phyloP scores from a whole-genome alignment of 2,797 vertebrate species.

The Manis javanica region DNA sequence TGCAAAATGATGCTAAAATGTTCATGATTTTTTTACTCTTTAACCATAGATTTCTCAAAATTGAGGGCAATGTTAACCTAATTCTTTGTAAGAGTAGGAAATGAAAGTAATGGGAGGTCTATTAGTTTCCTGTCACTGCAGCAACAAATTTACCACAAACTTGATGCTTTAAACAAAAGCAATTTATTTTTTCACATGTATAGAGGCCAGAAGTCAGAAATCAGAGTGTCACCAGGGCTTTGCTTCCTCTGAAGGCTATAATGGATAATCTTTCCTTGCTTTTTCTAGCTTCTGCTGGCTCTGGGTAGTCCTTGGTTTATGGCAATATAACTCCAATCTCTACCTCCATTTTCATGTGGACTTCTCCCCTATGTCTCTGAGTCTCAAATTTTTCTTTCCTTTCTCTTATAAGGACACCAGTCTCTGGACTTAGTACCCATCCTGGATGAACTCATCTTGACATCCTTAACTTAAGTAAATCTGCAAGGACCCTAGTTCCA shows the following conservation, averaged over 20 bases:
- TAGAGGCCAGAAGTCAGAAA: not conserved
- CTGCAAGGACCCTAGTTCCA: not conserved
- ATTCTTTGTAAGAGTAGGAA: not conserved
- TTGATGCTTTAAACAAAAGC: not conserved
- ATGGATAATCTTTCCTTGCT: not conserved
- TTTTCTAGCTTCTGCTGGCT: not conserved
- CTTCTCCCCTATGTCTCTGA: not conserved
- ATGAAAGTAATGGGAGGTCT: not conserved
- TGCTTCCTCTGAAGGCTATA: not conserved
- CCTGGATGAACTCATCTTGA: not conserved
- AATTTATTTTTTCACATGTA: not conserved
- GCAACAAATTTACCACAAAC: conserved; percentile 27
- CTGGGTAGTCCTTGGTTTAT: not conserved
- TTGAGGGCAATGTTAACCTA: not conserved
- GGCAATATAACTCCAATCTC: not conserved
- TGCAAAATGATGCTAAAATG: not conserved
- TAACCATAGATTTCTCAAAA: not conserved
- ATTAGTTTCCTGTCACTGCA: not conserved
- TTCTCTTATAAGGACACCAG: not conserved
- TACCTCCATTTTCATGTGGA: not conserved
- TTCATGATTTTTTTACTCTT: not conserved
- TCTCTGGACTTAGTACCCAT: not conserved
- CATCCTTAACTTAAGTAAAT: not conserved
- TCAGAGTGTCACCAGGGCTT: not conserved
- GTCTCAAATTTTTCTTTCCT: not conserved